These are phyloP conservation scores for Epizoanthus scotinus DNA, from an alignment of 92 coral and sea anemone species.

Conservation along the genomic window DNA sequence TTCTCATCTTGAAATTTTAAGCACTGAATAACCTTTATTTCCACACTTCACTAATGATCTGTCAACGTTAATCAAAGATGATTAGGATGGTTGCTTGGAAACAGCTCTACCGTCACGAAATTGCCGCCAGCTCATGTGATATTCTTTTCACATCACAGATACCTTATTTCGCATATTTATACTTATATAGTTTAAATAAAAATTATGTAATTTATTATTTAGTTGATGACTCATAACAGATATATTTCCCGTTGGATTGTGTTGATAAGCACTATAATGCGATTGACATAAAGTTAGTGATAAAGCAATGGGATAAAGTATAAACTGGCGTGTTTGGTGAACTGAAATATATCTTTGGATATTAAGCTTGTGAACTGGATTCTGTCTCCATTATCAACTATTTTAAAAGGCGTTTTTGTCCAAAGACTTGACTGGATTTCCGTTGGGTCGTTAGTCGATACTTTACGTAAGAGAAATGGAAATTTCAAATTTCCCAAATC, in stretches of 20 bases:
- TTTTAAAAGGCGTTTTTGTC: conserved; percentile 9
- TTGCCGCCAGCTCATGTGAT: too few relatives aligned
- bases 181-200: background rate
- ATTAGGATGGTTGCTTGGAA: background rate
- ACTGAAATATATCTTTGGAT: background rate
- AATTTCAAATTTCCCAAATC: conserved; percentile 9
- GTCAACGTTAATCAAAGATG: conserved; percentile 3
- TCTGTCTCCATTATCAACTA: background rate
- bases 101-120: background rate
- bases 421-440: conserved; percentile 13
- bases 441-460: background rate
- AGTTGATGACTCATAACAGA: too few relatives aligned
- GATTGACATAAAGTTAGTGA: too few relatives aligned
- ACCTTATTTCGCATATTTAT: too few relatives aligned
- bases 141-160: too few relatives aligned
- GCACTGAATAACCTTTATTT: background rate
- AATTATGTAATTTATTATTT: background rate
- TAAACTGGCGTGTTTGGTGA: background rate
- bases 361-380: background rate
- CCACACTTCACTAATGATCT: background rate
- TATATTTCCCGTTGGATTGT: too few relatives aligned
- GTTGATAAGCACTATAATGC: background rate
- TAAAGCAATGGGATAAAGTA: background rate
- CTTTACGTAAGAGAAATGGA: conserved; percentile 3
- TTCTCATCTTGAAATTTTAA: background rate